Evolutionary conservation across 2,888 invertebrate species (phyloP).

Genomic region (Mayetiola destructor): DNA sequence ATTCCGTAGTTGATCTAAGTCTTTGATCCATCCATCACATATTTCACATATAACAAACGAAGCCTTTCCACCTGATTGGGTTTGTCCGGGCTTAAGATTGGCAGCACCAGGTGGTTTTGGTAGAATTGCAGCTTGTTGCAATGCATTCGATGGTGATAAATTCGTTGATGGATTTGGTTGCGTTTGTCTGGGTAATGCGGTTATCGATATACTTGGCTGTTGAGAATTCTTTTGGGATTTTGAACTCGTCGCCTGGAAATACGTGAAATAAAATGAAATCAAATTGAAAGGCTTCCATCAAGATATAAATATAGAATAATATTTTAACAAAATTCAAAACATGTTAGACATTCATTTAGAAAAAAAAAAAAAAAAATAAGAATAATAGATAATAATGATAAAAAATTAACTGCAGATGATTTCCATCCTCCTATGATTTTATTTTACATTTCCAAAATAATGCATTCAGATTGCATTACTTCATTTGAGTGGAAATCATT

Average conservation of each 20-base stretch:
- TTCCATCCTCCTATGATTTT: too few species aligned
- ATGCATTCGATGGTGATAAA: conserved; percentile 35
- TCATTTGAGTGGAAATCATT: too few species aligned
- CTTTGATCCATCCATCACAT: conserved; percentile 93
- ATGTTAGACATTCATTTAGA: too few species aligned
- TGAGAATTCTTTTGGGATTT: conserved; percentile 29
- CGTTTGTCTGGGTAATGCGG: conserved; percentile 62
- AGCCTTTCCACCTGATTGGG: conserved; percentile 44
- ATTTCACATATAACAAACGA: conserved; percentile 92
- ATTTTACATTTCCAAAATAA: too few species aligned
- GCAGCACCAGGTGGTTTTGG: conserved; percentile 54
- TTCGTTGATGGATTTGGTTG: conserved; percentile 21
- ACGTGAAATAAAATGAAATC: background rate
- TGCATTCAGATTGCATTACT: too few species aligned
- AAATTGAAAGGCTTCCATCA: background rate
- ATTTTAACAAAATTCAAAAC: too few species aligned
- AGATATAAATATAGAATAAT: background rate
- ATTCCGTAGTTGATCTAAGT: conserved; percentile 81
- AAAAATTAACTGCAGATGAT: too few species aligned
- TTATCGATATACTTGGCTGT: conserved; percentile 82
- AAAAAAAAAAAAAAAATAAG: too few species aligned
- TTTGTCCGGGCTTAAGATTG: conserved; percentile 39
- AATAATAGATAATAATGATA: too few species aligned
- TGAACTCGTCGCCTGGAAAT: background rate
- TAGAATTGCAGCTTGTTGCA: conserved; percentile 68